A percentile compares a stretch with the other conserved stretches of the same genome.
Evolutionary conservation across 2,113 vertebrate genomes (phyloP).

Genomic region (Megaptera novaeangliae): DNA sequence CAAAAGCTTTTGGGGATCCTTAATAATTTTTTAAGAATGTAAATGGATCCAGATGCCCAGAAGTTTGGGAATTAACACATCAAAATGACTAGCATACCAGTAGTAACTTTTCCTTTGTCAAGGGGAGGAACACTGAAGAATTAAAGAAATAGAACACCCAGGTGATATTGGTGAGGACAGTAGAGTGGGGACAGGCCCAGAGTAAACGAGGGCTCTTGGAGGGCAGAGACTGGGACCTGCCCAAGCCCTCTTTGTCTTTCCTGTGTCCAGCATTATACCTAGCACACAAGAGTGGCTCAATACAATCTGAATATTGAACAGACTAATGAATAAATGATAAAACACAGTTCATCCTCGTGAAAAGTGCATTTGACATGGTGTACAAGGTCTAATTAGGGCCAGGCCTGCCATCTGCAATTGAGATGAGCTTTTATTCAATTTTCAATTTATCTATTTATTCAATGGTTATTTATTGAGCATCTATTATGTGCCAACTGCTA

Average conservation of each 20-base stretch:
- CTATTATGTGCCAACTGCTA: neutral
- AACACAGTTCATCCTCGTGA: neutral
- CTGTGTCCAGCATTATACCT: neutral
- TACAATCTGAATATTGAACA: neutral
- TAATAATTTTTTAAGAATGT: neutral
- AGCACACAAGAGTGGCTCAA: neutral
- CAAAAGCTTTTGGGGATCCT: neutral
- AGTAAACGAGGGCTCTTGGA: neutral
- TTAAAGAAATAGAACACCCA: neutral
- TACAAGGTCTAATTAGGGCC: neutral
- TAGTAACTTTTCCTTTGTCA: neutral
- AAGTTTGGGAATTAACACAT: neutral
- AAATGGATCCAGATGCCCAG: neutral
- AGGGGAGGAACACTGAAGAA: neutral
- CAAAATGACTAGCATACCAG: neutral
- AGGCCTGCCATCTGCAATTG: neutral
- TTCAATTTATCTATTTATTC: neutral
- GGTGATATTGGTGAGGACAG: neutral
- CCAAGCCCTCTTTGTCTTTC: neutral
- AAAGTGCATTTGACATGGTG: neutral
- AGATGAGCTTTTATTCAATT: neutral
- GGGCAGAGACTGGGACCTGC: neutral
- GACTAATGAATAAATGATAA: neutral
- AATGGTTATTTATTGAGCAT: slow-evolving; percentile 3
- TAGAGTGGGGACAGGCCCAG: neutral